phyloP scores from a whole-genome alignment of 2,888 invertebrate species.

The Leucophenga maculata region DNA sequence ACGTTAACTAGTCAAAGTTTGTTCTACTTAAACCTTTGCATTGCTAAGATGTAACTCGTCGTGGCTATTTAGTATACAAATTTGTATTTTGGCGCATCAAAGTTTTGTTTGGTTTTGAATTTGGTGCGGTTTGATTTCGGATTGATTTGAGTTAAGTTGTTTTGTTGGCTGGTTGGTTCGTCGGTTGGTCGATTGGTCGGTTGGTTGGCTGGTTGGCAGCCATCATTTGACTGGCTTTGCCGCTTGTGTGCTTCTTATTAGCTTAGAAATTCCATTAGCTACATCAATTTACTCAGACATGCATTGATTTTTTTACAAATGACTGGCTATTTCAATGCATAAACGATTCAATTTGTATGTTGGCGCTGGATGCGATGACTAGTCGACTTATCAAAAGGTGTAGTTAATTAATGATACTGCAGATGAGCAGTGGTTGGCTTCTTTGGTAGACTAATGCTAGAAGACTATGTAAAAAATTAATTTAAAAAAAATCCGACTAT shows the following conservation, averaged over 20 bases:
- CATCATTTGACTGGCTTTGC: no score
- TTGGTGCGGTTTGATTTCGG: no score
- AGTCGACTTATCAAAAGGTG: neutral
- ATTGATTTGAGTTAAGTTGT: no score
- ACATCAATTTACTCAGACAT: constrained; percentile 63
- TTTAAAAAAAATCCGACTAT: no score
- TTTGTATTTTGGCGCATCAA: constrained; percentile 1
- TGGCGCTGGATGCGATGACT: neutral
- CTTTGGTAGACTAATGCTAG: neutral
- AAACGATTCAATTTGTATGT: constrained; percentile 45
- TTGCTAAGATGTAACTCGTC: neutral
- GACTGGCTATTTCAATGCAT: constrained; percentile 64
- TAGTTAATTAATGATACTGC: neutral
- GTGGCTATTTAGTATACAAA: constrained; percentile 4
- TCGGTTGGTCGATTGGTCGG: no score
- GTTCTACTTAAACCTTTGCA: neutral
- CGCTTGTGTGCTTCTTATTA: constrained; percentile 44
- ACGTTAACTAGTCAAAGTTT: constrained; percentile 15
- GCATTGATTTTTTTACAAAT: constrained; percentile 63
- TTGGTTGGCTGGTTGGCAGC: no score
- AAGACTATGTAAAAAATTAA: no score
- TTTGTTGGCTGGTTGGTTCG: no score
- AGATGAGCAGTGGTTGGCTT: no score
- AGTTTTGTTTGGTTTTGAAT: neutral
- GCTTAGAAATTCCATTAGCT: constrained; percentile 63